phyloP scores from a whole-genome alignment of 2,888 invertebrate species.

The Oscheius sp. region DNA sequence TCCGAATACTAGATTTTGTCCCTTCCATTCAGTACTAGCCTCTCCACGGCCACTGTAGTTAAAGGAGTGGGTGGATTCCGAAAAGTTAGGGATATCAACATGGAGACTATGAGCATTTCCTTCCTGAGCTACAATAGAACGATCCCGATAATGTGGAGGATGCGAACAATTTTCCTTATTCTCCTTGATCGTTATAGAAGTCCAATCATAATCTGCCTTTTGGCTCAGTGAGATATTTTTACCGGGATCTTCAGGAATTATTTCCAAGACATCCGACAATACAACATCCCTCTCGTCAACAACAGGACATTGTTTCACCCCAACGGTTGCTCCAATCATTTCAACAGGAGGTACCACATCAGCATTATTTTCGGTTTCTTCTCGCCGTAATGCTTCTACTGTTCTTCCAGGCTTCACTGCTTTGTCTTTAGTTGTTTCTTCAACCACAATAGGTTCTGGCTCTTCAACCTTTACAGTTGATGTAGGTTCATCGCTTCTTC shows the following conservation, averaged over 20 bases:
- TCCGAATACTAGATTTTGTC: background rate
- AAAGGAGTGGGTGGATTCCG: background rate
- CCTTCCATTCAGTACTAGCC: constrained; percentile 6
- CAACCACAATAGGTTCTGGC: background rate
- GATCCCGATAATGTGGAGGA: background rate
- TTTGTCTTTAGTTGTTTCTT: background rate
- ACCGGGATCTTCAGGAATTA: background rate
- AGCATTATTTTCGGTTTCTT: background rate
- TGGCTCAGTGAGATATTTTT: background rate
- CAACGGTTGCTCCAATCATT: too few species aligned
- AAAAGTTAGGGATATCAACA: background rate
- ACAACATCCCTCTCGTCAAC: background rate
- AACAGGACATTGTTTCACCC: background rate
- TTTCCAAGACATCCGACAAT: background rate
- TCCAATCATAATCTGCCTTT: too few species aligned
- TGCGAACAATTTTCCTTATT: too few species aligned
- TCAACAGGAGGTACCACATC: too few species aligned
- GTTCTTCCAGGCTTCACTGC: background rate
- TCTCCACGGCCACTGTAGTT: constrained; percentile 2
- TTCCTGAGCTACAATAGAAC: background rate
- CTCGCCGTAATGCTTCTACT: background rate
- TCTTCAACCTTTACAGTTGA: background rate
- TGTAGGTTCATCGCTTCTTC: background rate
- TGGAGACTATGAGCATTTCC: background rate
- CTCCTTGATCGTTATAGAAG: background rate